Conservation (phyloP, 2,797 vertebrate species). For the Enteromius anoplus region DNA sequence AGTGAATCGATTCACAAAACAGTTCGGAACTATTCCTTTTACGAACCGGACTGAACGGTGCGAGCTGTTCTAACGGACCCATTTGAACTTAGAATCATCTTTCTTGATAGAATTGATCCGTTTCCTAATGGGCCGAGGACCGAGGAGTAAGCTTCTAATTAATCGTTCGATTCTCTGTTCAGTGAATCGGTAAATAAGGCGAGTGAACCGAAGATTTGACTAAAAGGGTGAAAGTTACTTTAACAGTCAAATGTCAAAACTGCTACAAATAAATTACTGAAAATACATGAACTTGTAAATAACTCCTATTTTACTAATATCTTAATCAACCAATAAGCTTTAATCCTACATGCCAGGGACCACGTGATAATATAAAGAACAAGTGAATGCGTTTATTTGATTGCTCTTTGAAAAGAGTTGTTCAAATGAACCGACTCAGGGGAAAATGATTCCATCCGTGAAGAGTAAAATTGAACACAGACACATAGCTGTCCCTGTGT, state of each 20-base stretch:
- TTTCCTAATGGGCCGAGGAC: not conserved
- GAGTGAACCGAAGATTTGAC: not conserved
- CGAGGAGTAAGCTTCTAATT: not conserved
- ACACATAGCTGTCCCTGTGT: not conserved
- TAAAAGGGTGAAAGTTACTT: not conserved
- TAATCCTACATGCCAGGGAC: not conserved
- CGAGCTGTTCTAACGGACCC: no score
- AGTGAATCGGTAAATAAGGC: not conserved
- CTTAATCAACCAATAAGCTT: no score
- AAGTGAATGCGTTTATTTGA: not conserved
- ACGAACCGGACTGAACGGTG: not conserved
- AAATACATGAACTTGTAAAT: not conserved
- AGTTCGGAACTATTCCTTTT: not conserved
- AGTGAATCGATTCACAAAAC: not conserved
- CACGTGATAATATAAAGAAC: not conserved
- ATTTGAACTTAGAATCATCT: not conserved
- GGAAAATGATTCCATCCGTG: not conserved
- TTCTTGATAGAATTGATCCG: not conserved
- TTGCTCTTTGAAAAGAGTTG: not conserved
- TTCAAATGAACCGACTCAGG: conserved; percentile 23
- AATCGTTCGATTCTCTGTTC: not conserved
- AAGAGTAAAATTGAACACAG: conserved; percentile 1
- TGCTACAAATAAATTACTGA: not conserved
- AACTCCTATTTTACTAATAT: not conserved
- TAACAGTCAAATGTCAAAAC: not conserved